A percentile compares a stretch with the other conserved stretches of the same genome.
phyloP scores from a whole-genome alignment of 1,140 invertebrate species.

The Drosophila azteca region DNA sequence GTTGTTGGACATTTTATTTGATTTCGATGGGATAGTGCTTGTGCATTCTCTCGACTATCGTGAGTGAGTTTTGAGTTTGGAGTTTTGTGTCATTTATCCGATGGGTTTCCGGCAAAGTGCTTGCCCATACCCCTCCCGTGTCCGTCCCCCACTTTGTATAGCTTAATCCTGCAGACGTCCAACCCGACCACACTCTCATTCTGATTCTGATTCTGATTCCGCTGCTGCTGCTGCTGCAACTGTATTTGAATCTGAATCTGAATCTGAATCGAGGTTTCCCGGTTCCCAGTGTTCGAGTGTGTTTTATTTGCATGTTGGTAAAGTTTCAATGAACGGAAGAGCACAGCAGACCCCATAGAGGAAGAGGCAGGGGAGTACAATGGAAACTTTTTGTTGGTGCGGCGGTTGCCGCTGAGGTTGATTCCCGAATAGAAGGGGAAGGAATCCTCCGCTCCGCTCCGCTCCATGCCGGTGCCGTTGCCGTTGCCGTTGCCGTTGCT shows the following conservation, averaged over 20 bases:
- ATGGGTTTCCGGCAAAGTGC: constrained; percentile 60
- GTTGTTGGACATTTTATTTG: constrained; percentile 30
- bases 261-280: not conserved
- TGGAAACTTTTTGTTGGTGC: constrained; percentile 33
- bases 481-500: no score
- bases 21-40: constrained; percentile 24
- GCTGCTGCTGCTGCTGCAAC: not conserved
- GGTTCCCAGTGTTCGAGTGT: not conserved
- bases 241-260: not conserved
- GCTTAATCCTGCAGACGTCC: constrained; percentile 43
- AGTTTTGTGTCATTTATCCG: constrained; percentile 59
- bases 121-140: no score
- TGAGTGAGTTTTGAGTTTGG: constrained; percentile 43
- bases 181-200: constrained; percentile 7
- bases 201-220: not conserved
- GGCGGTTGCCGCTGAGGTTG: constrained; percentile 49
- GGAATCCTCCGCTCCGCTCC: no score
- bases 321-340: constrained; percentile 25
- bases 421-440: constrained; percentile 11
- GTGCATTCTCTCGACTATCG: constrained; percentile 21
- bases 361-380: constrained; percentile 3
- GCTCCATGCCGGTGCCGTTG: no score
- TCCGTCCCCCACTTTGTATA: constrained; percentile 39
- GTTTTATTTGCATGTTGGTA: constrained; percentile 41
- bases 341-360: not conserved